Conservation (phyloP, 53 echinoderm and acorn worm genomes). For the Holothuria leucospilota region DNA sequence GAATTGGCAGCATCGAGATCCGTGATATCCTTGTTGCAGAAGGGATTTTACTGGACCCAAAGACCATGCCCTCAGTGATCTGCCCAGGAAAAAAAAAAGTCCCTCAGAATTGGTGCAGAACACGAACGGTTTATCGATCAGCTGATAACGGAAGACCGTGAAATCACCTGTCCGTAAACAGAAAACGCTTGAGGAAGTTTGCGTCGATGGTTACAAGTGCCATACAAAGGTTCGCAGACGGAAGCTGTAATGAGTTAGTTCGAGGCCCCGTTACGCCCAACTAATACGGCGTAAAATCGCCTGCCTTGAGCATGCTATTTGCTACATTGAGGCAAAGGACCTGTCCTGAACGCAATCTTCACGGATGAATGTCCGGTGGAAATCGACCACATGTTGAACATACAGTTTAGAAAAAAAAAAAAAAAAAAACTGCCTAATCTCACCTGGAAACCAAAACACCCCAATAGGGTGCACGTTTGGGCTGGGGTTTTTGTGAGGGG, state of each 20-base stretch:
- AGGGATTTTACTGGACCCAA: background rate
- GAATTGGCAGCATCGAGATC: background rate
- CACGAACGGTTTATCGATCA: background rate
- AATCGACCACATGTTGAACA: background rate
- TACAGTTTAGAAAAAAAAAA: background rate
- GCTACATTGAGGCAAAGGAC: background rate
- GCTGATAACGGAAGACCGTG: background rate
- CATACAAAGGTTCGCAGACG: background rate
- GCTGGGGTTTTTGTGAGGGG: slow-evolving; percentile 23
- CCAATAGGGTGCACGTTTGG: slow-evolving; percentile 33
- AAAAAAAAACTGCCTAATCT: background rate
- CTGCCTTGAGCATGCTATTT: background rate
- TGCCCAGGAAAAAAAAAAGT: background rate
- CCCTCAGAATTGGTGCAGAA: background rate
- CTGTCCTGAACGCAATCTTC: slow-evolving; percentile 3
- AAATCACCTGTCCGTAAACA: background rate
- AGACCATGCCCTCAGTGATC: background rate
- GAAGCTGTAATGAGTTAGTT: background rate
- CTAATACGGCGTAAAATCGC: background rate
- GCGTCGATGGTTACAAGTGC: background rate
- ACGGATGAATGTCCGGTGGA: slow-evolving; percentile 41
- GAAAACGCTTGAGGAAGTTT: background rate
- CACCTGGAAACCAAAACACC: slow-evolving; percentile 14
- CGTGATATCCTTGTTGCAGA: background rate
- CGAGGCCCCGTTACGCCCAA: slow-evolving; percentile 7